These are phyloP conservation scores for Paguma larvata DNA, from an alignment of 2,797 vertebrate genomes.

Conservation along the genomic window DNA sequence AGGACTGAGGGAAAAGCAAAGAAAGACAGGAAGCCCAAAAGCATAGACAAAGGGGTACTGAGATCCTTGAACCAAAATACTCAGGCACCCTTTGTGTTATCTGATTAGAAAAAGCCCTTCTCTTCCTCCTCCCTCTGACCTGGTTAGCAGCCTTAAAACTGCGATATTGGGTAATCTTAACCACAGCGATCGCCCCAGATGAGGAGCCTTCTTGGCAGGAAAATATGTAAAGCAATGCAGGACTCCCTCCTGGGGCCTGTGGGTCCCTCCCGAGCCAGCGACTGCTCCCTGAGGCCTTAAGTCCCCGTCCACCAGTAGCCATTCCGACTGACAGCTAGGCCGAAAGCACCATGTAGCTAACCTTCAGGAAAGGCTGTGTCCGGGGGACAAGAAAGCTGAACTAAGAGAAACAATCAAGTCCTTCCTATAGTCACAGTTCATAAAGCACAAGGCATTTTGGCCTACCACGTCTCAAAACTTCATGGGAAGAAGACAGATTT, in stretches of 20 bases:
- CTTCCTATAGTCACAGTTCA: not conserved
- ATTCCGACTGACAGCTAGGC: not conserved
- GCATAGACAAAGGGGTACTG: not conserved
- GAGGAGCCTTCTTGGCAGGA: slow-evolving; percentile 45
- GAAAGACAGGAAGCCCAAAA: not conserved
- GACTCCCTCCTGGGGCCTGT: not conserved
- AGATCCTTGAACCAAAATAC: not conserved
- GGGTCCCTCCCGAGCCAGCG: not conserved
- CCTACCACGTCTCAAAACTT: not conserved
- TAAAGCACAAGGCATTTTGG: not conserved
- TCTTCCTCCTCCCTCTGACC: slow-evolving; percentile 65
- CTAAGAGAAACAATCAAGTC: not conserved
- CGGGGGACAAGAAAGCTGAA: not conserved
- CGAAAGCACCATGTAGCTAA: accelerated
- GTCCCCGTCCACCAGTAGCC: not conserved
- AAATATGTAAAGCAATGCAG: slow-evolving; percentile 55
- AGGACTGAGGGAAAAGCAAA: not conserved
- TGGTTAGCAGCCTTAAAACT: slow-evolving; percentile 15
- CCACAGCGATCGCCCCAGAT: slow-evolving; percentile 12
- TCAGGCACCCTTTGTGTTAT: not conserved
- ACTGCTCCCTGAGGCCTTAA: not conserved
- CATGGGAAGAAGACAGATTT: slow-evolving; percentile 30
- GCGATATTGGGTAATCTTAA: slow-evolving; percentile 62
- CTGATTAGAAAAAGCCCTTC: not conserved
- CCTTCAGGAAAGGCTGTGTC: not conserved